Evolutionary conservation across 1,140 invertebrate species (phyloP), one percentile per base, ranked within the genome.

Genomic region (Diorhabda elongata): DNA sequence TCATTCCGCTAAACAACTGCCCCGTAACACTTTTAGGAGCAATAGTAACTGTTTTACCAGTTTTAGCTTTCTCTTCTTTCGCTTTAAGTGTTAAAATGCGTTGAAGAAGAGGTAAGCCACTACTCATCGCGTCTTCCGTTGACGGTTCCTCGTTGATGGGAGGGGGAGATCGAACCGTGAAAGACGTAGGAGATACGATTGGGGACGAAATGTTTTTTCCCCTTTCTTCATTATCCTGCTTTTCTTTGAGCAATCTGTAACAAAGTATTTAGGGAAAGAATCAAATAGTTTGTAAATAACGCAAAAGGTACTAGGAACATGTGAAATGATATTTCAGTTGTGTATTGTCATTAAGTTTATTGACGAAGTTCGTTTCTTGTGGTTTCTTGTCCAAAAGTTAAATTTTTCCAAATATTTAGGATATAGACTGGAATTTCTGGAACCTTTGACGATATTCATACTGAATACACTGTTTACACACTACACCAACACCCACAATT

Each of bases 1-100:
- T 65, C 41, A 70, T 68, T 42, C 69, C 70, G 47, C 69, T 67
- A 26, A 73, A 66, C 64, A 71, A 63, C 42, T 69, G 71, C 44
- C 66, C 68, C 56, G 61, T 66, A 56, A 65, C 74, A 7, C 69
- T 70, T 60, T 69, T 71, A 44, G 61, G 60, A 58, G 64, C 71
- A 5, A 67, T 67, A 6, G 69, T 67, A 2, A 62, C 74, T 43
- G 68, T 73, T 68, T 70, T 73, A 43, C 61, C 69, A 61, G 60
- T 67, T 71, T 73, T 76, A 47, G 91, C 88, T 64, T 83, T 83
- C 71, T 93, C 92, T 77, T 90, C 90, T 80, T 92, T 94, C 7
- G 90, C 88, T 80, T 93, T 93, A 5, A 95, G 83, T 63, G 93
- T 82, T 45, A 92, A 82, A 41, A 95, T 83, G 69, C 92, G 83